Conservation (phyloP, 2,888 invertebrate genomes). For the Meiosimyza decipiens region DNA sequence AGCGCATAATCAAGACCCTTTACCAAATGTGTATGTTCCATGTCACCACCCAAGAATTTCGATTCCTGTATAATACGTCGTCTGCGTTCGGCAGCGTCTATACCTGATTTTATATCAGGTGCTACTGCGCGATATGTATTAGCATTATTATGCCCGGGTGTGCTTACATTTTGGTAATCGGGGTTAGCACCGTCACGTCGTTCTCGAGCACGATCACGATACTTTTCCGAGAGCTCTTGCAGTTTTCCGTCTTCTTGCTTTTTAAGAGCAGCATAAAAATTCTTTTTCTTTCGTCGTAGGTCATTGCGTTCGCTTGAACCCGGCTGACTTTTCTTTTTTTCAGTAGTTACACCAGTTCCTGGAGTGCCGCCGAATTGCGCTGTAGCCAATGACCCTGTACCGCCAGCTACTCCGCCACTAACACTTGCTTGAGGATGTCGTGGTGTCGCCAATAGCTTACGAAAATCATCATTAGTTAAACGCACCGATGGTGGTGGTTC, state of each 20-base stretch:
- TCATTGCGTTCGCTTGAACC: conserved; percentile 76
- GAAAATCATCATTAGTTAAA: conserved; percentile 96
- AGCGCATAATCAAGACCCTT: conserved; percentile 95
- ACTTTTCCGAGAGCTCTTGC: conserved; percentile 93
- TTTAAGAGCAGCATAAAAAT: conserved; percentile 92
- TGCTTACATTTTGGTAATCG: conserved; percentile 83
- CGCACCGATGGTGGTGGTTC: conserved; percentile 76
- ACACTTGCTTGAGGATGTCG: conserved; percentile 73
- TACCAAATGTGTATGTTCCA: conserved; percentile 99
- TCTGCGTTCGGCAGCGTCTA: conserved; percentile 94
- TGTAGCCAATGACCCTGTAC: conserved; percentile 49
- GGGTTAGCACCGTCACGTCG: conserved; percentile 86
- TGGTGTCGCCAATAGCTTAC: conserved; percentile 95
- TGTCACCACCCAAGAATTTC: conserved; percentile 99
- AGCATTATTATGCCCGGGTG: conserved; percentile 70
- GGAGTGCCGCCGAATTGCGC: conserved; percentile 53
- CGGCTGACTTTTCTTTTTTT: conserved; percentile 54
- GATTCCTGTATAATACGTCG: conserved; percentile 98
- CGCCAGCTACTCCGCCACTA: conserved; percentile 36
- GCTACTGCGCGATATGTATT: conserved; percentile 85
- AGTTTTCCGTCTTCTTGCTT: conserved; percentile 95
- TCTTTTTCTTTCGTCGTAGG: conserved; percentile 91
- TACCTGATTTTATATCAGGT: conserved; percentile 92
- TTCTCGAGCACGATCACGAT: conserved; percentile 91
- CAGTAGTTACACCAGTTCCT: conserved; percentile 49